Conservation (phyloP, 2,797 vertebrate species). For the Pterois miles region DNA sequence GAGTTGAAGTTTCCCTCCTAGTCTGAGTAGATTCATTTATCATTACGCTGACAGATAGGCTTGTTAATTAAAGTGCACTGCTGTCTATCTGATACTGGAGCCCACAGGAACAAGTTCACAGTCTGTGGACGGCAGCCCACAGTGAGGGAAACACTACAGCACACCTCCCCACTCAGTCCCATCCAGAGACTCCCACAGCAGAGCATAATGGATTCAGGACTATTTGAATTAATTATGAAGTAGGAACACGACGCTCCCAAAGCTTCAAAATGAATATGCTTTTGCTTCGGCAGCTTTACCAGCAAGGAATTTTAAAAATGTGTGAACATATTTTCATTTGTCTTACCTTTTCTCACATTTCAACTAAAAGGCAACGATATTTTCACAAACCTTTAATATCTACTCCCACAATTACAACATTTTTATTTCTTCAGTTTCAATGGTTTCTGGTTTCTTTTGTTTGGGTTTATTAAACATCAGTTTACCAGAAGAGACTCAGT, state of each 20-base stretch:
- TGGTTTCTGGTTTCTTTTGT: not conserved
- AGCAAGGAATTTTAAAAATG: slow-evolving; percentile 3
- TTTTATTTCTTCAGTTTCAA: not conserved
- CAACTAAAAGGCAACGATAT: not conserved
- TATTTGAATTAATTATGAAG: slow-evolving; percentile 36
- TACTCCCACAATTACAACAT: not conserved
- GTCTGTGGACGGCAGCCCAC: not conserved
- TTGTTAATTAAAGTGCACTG: not conserved
- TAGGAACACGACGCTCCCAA: slow-evolving; percentile 22
- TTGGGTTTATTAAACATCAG: not conserved
- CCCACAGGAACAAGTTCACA: not conserved
- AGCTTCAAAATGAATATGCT: slow-evolving; percentile 13
- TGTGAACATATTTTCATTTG: slow-evolving; percentile 21
- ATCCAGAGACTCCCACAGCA: not conserved
- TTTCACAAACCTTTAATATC: not conserved
- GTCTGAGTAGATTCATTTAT: not conserved
- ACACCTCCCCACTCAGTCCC: not conserved
- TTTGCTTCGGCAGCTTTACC: slow-evolving; percentile 27
- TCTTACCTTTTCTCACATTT: slow-evolving; percentile 14
- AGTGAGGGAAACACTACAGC: not conserved
- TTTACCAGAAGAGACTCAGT: too few relatives aligned
- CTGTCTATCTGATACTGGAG: not conserved
- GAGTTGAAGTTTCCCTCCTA: slow-evolving; percentile 62
- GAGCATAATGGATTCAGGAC: slow-evolving; percentile 35
- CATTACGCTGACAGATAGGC: not conserved